These are phyloP conservation scores for Alloplasta piceator DNA, from an alignment of 2,888 invertebrate species.

Conservation along the genomic window DNA sequence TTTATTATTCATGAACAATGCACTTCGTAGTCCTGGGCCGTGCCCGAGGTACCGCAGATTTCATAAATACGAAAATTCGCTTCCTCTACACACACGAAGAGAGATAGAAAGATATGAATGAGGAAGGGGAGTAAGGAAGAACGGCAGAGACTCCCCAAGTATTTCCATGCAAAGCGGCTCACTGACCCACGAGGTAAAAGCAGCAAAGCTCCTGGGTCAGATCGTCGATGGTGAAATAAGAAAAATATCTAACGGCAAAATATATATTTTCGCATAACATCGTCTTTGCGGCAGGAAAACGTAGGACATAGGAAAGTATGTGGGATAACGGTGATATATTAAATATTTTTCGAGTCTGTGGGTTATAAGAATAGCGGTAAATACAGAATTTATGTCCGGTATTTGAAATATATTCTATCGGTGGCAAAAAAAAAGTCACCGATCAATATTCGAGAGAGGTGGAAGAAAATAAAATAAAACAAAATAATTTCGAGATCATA, in stretches of 20 bases:
- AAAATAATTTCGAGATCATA: too few relatives aligned
- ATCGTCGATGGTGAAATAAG: slow-evolving; percentile 30
- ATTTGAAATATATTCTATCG: not conserved
- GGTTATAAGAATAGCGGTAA: slow-evolving; percentile 29
- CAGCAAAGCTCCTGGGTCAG: slow-evolving; percentile 17
- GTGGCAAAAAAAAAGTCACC: not conserved
- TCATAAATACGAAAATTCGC: slow-evolving; percentile 66
- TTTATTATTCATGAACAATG: slow-evolving; percentile 69
- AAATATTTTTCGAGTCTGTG: slow-evolving; percentile 2
- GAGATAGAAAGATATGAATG: not conserved
- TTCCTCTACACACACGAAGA: slow-evolving; percentile 18
- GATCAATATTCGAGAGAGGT: not conserved
- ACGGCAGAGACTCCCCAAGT: slow-evolving; percentile 26
- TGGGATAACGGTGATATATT: not conserved
- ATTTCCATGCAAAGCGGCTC: slow-evolving; percentile 53
- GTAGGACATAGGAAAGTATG: slow-evolving; percentile 7
- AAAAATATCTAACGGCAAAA: slow-evolving; percentile 23
- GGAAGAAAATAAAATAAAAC: not conserved
- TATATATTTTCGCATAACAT: slow-evolving; percentile 35
- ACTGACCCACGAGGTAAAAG: slow-evolving; percentile 29
- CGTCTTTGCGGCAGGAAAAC: slow-evolving; percentile 27
- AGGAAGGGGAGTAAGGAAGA: not conserved
- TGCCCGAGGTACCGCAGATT: slow-evolving; percentile 55
- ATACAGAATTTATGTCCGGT: slow-evolving; percentile 23
- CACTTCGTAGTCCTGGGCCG: slow-evolving; percentile 49